These are phyloP conservation scores for Spheniscus humboldti DNA, from an alignment of 2,797 vertebrate species.

Conservation along the genomic window DNA sequence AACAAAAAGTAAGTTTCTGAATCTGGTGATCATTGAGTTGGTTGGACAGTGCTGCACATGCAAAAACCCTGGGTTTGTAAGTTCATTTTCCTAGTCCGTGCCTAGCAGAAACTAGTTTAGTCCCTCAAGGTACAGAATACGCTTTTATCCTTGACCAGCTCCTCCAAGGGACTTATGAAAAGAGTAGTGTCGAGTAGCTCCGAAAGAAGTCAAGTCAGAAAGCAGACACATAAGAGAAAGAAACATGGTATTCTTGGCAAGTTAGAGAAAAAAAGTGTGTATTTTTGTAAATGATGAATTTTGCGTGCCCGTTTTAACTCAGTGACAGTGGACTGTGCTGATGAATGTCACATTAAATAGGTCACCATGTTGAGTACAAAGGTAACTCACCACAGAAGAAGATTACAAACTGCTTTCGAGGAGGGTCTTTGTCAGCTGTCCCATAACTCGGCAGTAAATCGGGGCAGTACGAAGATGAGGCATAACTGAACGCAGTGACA, in stretches of 20 bases:
- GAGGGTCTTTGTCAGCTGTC: not conserved
- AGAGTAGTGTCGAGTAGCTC: not conserved
- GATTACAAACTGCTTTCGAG: not conserved
- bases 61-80: not conserved
- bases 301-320: not conserved
- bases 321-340: not conserved
- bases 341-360: not conserved
- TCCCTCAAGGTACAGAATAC: not conserved
- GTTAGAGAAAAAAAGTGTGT: not conserved
- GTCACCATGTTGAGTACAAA: not conserved
- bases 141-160: not conserved
- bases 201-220: not conserved
- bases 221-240: not conserved
- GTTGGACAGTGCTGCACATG: not conserved
- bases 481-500: not conserved
- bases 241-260: not conserved
- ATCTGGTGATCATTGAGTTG: not conserved
- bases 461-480: accelerated
- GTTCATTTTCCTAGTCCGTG: not conserved
- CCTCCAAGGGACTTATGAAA: not conserved
- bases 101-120: not conserved
- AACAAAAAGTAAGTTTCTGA: not conserved
- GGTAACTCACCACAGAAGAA: not conserved
- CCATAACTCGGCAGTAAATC: not conserved
- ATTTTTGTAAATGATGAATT: accelerated